Evolutionary conservation across 2,888 invertebrate genomes (phyloP).

Genomic region (Cheilosia vernalis): DNA sequence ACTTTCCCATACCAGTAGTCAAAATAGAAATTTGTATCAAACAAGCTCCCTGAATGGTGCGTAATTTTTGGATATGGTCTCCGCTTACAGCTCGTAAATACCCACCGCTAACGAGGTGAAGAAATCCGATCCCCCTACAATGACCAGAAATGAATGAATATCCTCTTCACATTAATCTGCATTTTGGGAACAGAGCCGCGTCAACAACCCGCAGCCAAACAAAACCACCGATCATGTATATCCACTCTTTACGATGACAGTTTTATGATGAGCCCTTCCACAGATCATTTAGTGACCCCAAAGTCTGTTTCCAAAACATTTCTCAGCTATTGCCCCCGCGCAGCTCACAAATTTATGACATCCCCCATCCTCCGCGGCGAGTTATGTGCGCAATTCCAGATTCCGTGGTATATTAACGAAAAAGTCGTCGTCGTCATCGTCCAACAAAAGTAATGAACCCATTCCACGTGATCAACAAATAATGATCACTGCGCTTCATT

Average conservation of each 20-base stretch:
- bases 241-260: constrained; percentile 54
- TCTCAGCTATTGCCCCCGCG: background rate
- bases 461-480: constrained; percentile 70
- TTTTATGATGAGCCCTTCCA: constrained; percentile 34
- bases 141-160: constrained; percentile 23
- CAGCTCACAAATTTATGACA: constrained; percentile 46
- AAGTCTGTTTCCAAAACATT: constrained; percentile 33
- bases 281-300: constrained; percentile 23
- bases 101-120: constrained; percentile 36
- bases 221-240: constrained; percentile 29
- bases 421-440: constrained; percentile 10
- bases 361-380: background rate
- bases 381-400: constrained; percentile 62
- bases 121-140: constrained; percentile 33
- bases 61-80: constrained; percentile 21
- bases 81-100: constrained; percentile 23
- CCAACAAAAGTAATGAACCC: constrained; percentile 69
- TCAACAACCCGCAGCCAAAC: constrained; percentile 11
- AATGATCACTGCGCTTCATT: constrained; percentile 69
- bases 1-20: constrained; percentile 2
- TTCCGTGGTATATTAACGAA: constrained; percentile 19
- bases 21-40: background rate
- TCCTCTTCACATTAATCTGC: constrained; percentile 34
- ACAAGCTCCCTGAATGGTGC: constrained; percentile 1
- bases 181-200: constrained; percentile 13